A percentile compares a stretch with the other conserved stretches of the same genome.
Evolutionary conservation across 2,113 vertebrate species (phyloP).

Genomic region (Rutilus rutilus): DNA sequence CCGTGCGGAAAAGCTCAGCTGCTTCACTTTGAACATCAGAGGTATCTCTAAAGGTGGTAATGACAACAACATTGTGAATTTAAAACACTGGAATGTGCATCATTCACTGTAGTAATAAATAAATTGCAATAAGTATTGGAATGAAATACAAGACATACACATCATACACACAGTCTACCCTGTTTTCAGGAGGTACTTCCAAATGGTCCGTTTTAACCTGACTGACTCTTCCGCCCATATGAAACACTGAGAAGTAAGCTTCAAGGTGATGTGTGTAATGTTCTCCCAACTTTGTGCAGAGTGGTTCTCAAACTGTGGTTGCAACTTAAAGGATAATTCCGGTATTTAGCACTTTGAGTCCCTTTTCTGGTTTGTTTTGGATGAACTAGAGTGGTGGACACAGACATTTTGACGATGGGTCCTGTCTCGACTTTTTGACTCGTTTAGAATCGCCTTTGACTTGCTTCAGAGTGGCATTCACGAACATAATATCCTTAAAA

Average conservation of each 20-base stretch:
- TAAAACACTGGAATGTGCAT: constrained; percentile 11
- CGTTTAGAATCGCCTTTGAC: too few species aligned
- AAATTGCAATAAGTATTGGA: constrained; percentile 22
- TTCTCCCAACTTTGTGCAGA: neutral
- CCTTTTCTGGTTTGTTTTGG: too few species aligned
- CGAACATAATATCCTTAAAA: too few species aligned
- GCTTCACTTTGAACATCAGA: constrained; percentile 51
- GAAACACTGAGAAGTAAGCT: constrained; percentile 7
- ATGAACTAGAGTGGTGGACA: too few species aligned
- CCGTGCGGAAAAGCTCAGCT: constrained; percentile 56
- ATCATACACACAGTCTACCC: constrained; percentile 38
- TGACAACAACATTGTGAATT: constrained; percentile 48
- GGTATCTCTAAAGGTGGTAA: constrained; percentile 60
- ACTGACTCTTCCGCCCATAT: neutral
- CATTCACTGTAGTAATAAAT: constrained; percentile 33
- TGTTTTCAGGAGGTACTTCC: constrained; percentile 48
- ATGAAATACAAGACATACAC: constrained; percentile 26
- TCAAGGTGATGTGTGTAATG: constrained; percentile 11
- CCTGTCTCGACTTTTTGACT: too few species aligned
- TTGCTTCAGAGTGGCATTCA: too few species aligned
- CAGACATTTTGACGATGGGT: too few species aligned
- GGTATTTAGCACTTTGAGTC: too few species aligned
- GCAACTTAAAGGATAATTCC: too few species aligned
- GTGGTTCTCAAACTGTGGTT: neutral
- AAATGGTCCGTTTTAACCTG: neutral